phyloP scores from a whole-genome alignment of 2,888 invertebrate species.

The Aplocera efformata region DNA sequence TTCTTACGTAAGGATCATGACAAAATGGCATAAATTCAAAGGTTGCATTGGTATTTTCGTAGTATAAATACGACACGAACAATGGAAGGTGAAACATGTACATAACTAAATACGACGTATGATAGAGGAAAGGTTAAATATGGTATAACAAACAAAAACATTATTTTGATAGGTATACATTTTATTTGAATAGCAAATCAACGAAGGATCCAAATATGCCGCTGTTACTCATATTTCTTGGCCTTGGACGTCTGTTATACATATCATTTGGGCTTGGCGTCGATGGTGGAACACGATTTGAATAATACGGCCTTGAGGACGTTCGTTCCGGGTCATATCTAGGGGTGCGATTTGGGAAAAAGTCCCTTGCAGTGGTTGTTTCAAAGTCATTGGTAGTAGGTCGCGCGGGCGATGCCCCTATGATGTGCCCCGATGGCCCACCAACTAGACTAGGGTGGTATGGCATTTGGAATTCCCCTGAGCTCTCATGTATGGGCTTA shows the following conservation, averaged over 20 bases:
- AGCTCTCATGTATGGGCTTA: constrained; percentile 64
- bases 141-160: neutral
- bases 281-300: constrained; percentile 16
- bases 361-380: constrained; percentile 14
- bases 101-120: constrained; percentile 6
- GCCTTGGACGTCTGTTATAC: constrained; percentile 33
- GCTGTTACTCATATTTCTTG: constrained; percentile 38
- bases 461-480: constrained; percentile 36
- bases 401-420: constrained; percentile 50
- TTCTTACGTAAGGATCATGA: constrained; percentile 33
- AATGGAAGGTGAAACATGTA: constrained; percentile 32
- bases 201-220: constrained; percentile 62
- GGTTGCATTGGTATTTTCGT: constrained; percentile 44
- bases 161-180: constrained; percentile 3
- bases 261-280: constrained; percentile 22
- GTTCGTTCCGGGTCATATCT: constrained; percentile 18
- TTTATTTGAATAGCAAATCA: constrained; percentile 64
- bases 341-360: constrained; percentile 20
- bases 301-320: constrained; percentile 2
- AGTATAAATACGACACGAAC: constrained; percentile 26
- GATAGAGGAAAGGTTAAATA: constrained; percentile 11
- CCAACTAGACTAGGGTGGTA: constrained; percentile 61
- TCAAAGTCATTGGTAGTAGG: constrained; percentile 33
- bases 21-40: constrained; percentile 36
- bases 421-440: constrained; percentile 50